Evolutionary conservation across 2,888 invertebrate species (phyloP).

Genomic region (Eurytoma adleriae): DNA sequence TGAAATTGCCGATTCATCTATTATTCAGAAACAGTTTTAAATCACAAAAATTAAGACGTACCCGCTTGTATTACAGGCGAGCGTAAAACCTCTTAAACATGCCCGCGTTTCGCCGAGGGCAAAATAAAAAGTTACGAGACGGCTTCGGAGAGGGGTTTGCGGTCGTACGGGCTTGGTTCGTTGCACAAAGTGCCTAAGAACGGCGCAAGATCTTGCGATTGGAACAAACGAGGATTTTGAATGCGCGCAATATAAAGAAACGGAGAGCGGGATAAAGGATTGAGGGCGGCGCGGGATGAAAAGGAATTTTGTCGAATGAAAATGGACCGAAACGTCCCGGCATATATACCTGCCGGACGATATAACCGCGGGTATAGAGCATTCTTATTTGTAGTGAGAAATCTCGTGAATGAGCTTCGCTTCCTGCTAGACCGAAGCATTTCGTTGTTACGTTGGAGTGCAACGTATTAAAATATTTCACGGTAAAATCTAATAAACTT

Average conservation of each 20-base stretch:
- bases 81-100: not conserved
- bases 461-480: too few species aligned
- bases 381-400: not conserved
- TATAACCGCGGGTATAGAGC: not conserved
- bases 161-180: not conserved
- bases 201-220: constrained; percentile 15
- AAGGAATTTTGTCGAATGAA: constrained; percentile 17
- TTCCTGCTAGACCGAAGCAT: too few species aligned
- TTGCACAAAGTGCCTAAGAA: constrained; percentile 4
- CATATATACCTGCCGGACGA: not conserved
- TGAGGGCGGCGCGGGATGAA: not conserved
- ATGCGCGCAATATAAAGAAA: constrained; percentile 17
- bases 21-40: too few species aligned
- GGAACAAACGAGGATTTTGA: constrained; percentile 36
- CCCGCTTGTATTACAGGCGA: not conserved
- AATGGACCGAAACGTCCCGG: not conserved
- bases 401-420: too few species aligned
- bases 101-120: not conserved
- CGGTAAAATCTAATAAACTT: too few species aligned
- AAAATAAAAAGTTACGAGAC: constrained; percentile 37
- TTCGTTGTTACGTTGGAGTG: too few species aligned
- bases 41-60: not conserved
- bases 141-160: constrained; percentile 9
- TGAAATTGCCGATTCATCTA: too few species aligned
- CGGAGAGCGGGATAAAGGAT: constrained; percentile 24